These are phyloP conservation scores for Cheilosia grossa DNA, from an alignment of 2,888 invertebrate species.

Conservation along the genomic window DNA sequence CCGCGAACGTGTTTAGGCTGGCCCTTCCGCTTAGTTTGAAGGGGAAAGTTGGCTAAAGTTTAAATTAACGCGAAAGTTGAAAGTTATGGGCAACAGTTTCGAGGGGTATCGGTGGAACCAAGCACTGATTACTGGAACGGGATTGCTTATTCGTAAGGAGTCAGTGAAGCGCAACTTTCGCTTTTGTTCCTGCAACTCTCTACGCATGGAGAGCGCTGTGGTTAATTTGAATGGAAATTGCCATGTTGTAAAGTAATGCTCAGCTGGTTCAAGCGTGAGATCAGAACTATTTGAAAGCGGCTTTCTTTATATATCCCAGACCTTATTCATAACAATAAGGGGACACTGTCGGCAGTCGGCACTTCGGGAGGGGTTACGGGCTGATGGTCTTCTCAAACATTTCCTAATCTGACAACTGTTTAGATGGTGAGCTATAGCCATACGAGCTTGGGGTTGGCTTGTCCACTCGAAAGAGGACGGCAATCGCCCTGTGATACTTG, in stretches of 20 bases:
- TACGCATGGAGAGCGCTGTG: background rate
- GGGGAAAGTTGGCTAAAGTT: slow-evolving; percentile 59
- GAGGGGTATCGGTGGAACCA: slow-evolving; percentile 6
- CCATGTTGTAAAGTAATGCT: slow-evolving; percentile 22
- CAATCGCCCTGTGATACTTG: too few relatives aligned
- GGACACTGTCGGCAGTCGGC: too few relatives aligned
- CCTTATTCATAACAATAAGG: too few relatives aligned
- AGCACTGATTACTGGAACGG: slow-evolving; percentile 24
- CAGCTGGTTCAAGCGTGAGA: too few relatives aligned
- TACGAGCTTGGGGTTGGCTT: too few relatives aligned
- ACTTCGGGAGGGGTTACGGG: too few relatives aligned
- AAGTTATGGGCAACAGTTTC: slow-evolving; percentile 59
- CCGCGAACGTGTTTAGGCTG: background rate
- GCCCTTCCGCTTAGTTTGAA: slow-evolving; percentile 30
- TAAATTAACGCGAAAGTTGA: slow-evolving; percentile 62
- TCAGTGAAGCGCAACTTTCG: slow-evolving; percentile 33
- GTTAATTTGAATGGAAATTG: slow-evolving; percentile 33
- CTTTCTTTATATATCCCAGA: too few relatives aligned
- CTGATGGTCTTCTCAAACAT: too few relatives aligned
- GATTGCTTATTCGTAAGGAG: slow-evolving; percentile 20
- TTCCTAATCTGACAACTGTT: too few relatives aligned
- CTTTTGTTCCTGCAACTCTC: slow-evolving; percentile 15
- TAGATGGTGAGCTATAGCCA: too few relatives aligned
- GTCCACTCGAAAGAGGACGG: too few relatives aligned
- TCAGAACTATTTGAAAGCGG: too few relatives aligned